Evolutionary conservation across 2,113 vertebrate species (phyloP), one percentile per base, ranked within the genome.

Genomic region (Pyrgilauda ruficollis): DNA sequence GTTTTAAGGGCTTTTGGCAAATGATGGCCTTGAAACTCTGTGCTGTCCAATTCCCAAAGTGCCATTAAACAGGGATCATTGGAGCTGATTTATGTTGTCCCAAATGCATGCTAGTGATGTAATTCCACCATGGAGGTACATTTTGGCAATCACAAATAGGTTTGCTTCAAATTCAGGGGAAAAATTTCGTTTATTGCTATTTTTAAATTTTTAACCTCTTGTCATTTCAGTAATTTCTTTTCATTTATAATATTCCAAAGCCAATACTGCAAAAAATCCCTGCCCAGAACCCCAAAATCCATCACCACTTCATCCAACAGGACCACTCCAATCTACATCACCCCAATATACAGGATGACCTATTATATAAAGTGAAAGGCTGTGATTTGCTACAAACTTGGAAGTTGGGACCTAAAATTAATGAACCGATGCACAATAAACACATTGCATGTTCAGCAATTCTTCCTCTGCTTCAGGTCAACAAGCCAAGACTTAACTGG

Each of bases 131-230:
- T 1, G 3, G 81, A 92, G 84, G 76, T 33, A 49, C 8, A 12
- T 56, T 81, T 93, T 84, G 68, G 82, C 86, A 78, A 63, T 27
- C 37, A 62, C 37, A 84, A 78, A 92, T 4, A 87, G 17, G 10
- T 62, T 74, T 85, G 50, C 47, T 85, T 87, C 46, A 62, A 59
- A 53, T 70, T 85, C 17, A 15, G 31, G 28, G 28, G 18, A 1
- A 23, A 69, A 33, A 3, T 46, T 17, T 68, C n/a, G 10, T 55
- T 63, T 56, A 26, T 37, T 22, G 12, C 7, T 37, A 39, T 53
- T 72, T 80, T 46, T 1, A 3, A 14, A 1, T 35, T 59, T 73
- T 77, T 27, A 1, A 31, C 17, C 2, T 41, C 18, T 47, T 75
- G 50, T 17, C 31, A 20, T 35, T n/a, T 53, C 46, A 64, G 15